Conservation (phyloP, 2,113 vertebrate genomes). For the Nettapus auritus region DNA sequence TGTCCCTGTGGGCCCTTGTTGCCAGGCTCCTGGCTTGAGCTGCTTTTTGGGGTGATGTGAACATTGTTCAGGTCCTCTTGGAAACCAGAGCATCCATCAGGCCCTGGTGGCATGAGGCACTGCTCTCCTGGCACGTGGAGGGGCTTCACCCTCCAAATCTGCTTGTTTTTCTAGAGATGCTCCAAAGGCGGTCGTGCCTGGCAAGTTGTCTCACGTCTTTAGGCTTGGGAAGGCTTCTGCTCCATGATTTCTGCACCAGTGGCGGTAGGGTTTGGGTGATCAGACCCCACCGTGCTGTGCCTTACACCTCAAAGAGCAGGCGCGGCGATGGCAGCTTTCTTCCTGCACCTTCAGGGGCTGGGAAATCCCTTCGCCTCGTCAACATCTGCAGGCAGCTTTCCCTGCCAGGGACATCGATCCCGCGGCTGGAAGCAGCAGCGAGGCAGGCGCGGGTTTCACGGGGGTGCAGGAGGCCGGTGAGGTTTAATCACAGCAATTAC, state of each 20-base stretch:
- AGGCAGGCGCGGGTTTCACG: neutral
- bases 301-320: neutral
- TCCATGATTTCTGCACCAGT: neutral
- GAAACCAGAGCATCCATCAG: neutral
- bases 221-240: neutral
- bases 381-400: too few species aligned
- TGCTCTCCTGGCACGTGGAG: neutral
- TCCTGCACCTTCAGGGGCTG: neutral
- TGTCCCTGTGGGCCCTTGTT: neutral
- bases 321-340: too few species aligned
- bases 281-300: neutral
- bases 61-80: neutral
- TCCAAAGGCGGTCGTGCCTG: too few species aligned
- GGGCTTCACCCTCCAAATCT: neutral
- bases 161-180: neutral
- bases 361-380: too few species aligned
- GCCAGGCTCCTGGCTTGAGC: neutral
- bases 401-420: neutral
- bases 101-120: too few species aligned
- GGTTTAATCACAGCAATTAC: constrained; percentile 47
- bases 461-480: neutral
- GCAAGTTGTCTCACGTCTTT: too few species aligned
- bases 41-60: neutral
- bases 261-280: neutral
- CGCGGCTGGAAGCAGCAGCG: neutral